phyloP scores from a whole-genome alignment of 2,888 invertebrate species.

The Linhomoeus sp. region DNA sequence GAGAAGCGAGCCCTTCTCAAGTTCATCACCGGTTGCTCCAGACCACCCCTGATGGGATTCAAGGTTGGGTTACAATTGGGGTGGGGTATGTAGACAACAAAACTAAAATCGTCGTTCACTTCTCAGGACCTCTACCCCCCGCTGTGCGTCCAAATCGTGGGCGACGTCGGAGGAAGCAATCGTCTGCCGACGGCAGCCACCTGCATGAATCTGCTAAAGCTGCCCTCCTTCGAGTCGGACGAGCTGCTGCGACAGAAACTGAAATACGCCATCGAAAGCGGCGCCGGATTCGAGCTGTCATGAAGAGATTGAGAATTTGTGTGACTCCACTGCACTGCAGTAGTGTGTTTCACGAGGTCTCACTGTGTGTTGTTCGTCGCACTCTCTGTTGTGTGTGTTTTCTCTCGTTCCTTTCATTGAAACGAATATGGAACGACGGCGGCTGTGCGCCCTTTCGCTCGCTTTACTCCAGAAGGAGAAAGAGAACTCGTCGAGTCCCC shows the following conservation, averaged over 20 bases:
- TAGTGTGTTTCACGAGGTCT: too few species aligned
- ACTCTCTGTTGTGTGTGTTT: too few species aligned
- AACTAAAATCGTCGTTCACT: too few species aligned
- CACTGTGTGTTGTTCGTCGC: too few species aligned
- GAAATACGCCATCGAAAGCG: constrained; percentile 76
- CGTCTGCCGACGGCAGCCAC: constrained; percentile 89
- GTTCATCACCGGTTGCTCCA: constrained; percentile 92
- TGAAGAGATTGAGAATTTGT: constrained; percentile 20
- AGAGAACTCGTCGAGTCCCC: too few species aligned
- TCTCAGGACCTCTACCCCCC: constrained; percentile 72
- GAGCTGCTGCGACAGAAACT: constrained; percentile 57
- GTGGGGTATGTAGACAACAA: too few species aligned
- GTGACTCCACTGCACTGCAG: too few species aligned
- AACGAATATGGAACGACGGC: too few species aligned
- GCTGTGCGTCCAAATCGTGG: constrained; percentile 59
- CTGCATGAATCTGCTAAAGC: constrained; percentile 87
- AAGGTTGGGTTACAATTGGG: constrained; percentile 46
- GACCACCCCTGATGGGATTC: constrained; percentile 86
- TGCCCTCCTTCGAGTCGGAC: constrained; percentile 63
- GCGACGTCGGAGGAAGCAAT: constrained; percentile 40
- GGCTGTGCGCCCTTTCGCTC: too few species aligned
- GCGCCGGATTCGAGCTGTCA: constrained; percentile 76
- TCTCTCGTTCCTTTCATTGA: too few species aligned
- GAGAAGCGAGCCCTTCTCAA: constrained; percentile 62
- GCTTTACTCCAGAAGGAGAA: too few species aligned